Percentiles rank a stretch among this genome's conserved stretches.
phyloP scores from a whole-genome alignment of 2,888 invertebrate species.

The Oscheius sp. region DNA sequence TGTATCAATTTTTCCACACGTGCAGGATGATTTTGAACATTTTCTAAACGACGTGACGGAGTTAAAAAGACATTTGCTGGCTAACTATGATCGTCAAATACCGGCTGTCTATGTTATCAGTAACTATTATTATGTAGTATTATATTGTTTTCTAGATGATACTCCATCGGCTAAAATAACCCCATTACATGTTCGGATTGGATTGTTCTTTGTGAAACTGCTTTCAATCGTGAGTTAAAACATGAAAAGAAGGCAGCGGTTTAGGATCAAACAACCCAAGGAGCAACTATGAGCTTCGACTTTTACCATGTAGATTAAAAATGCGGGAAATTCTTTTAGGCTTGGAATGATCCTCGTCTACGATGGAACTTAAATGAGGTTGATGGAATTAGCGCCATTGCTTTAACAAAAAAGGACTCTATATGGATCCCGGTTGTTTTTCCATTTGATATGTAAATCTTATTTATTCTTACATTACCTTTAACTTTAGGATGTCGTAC shows the following conservation, averaged over 20 bases:
- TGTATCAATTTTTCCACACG: no score
- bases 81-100: neutral
- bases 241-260: neutral
- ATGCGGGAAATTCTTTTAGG: no score
- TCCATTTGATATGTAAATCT: constrained; percentile 6
- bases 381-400: neutral
- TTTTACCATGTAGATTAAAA: constrained; percentile 19
- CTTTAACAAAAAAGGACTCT: constrained; percentile 6
- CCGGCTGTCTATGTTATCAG: neutral
- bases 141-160: no score
- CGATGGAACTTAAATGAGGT: neutral
- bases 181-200: neutral
- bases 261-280: constrained; percentile 4
- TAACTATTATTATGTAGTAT: no score
- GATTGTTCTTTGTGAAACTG: neutral
- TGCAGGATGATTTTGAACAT: no score
- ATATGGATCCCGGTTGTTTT: constrained; percentile 16
- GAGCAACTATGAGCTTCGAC: constrained; percentile 4
- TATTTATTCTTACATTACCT: neutral
- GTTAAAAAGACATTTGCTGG: neutral
- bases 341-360: constrained; percentile 1
- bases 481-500: neutral
- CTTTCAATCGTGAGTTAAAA: constrained; percentile 4
- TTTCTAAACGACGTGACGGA: no score
- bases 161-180: no score